phyloP scores from a whole-genome alignment of 2,797 vertebrate species.

The Salmo trutta region DNA sequence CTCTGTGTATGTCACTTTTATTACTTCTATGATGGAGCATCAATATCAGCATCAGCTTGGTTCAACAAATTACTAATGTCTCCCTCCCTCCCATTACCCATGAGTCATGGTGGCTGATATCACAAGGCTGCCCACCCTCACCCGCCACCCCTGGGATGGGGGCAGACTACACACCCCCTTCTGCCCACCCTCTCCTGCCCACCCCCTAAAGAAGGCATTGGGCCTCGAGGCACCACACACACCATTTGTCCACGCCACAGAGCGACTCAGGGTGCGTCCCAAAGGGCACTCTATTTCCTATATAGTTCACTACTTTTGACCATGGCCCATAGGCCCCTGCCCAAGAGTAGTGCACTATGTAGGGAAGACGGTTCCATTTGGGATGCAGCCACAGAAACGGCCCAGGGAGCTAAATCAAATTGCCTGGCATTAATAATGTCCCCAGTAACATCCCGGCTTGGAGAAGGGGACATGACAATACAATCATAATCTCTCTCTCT shows the following conservation, averaged over 20 bases:
- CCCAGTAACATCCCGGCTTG: not conserved
- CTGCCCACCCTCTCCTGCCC: not conserved
- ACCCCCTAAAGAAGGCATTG: not conserved
- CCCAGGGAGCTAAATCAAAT: conserved; percentile 20
- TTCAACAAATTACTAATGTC: conserved; percentile 49
- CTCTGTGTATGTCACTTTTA: conserved; percentile 68
- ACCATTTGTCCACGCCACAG: conserved; percentile 24
- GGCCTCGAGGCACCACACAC: not conserved
- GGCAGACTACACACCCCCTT: not conserved
- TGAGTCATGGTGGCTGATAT: conserved; percentile 52
- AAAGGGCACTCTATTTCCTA: not conserved
- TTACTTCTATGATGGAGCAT: conserved; percentile 62
- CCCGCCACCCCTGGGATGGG: not conserved
- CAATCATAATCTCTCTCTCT: conserved; percentile 2
- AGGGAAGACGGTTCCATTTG: not conserved
- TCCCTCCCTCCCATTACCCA: conserved; percentile 47
- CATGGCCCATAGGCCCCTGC: not conserved
- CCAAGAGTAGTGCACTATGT: not conserved
- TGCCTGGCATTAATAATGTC: conserved; percentile 23
- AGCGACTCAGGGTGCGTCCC: not conserved
- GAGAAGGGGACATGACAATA: conserved; percentile 25
- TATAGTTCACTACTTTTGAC: not conserved
- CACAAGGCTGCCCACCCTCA: conserved; percentile 14
- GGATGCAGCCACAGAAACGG: not conserved
- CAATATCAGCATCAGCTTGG: conserved; percentile 14